These are phyloP conservation scores for Galagoides demidoff DNA, from an alignment of 2,797 vertebrate species.

Conservation along the genomic window DNA sequence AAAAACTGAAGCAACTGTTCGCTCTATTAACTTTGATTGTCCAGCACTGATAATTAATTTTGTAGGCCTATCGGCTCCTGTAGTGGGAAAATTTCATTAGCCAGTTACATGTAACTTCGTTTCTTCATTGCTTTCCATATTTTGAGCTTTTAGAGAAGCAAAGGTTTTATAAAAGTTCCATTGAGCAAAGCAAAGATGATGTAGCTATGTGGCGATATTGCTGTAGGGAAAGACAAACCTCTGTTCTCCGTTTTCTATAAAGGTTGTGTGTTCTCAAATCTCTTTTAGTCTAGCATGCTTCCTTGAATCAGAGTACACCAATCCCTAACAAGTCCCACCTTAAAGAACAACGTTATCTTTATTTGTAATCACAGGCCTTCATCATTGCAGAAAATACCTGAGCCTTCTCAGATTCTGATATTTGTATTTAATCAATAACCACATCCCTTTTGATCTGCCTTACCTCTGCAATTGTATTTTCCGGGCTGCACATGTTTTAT, in stretches of 20 bases:
- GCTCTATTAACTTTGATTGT: slow-evolving; percentile 71
- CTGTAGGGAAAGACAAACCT: background rate
- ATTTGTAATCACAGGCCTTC: slow-evolving; percentile 53
- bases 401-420: slow-evolving; percentile 59
- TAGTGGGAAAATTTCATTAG: slow-evolving; percentile 66
- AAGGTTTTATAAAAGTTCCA: slow-evolving; percentile 62
- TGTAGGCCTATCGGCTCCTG: slow-evolving; percentile 46
- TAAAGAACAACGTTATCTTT: slow-evolving; percentile 57
- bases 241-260: background rate
- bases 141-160: slow-evolving; percentile 55
- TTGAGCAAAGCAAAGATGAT: slow-evolving; percentile 60
- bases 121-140: slow-evolving; percentile 65
- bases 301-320: slow-evolving; percentile 6
- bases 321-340: background rate
- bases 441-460: slow-evolving; percentile 53
- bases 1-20: slow-evolving; percentile 9
- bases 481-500: slow-evolving; percentile 57
- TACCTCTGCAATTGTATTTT: slow-evolving; percentile 54
- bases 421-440: slow-evolving; percentile 75
- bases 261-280: slow-evolving; percentile 2
- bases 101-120: slow-evolving; percentile 62
- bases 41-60: slow-evolving; percentile 66
- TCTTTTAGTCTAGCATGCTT: background rate
- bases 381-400: background rate
- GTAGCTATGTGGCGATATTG: background rate